Evolutionary conservation across 2,888 invertebrate species (phyloP), one percentile per base, ranked within the genome.

Genomic region (Notodonta dromedarius): DNA sequence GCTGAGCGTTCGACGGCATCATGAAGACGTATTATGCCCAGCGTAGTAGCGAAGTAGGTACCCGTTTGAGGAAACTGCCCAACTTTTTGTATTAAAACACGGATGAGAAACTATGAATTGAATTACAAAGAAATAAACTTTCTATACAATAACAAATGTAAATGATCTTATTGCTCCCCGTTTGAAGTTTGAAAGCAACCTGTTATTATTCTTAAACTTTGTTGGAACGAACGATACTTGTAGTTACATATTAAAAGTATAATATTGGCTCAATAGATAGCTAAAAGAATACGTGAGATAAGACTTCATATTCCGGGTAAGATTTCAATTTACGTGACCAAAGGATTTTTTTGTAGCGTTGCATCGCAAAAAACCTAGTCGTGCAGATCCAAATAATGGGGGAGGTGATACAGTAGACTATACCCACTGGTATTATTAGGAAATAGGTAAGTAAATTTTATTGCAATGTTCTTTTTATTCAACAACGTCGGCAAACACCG

Each of bases 11-110:
- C 75, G 77, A 82, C 73, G 68, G 72, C 67, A 69, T 79, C 78
- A 81, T 85, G 81, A 83, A 82, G 83, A 85, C 75, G 77, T 83
- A 82, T 84, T 80, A 83, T 80, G 74, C 70, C 78, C 14, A 54
- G 14, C 32, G 9, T 54, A 46, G n/a, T 39, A 54, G 39, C 39
- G 14, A 39, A 54, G 54, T 24, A 24, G 24, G 24, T 39, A 54
- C 54, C 24, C 39, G 35, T 39, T 24, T 14, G 11, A 50, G 16
- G 14, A 53, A 32, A 54, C 54, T 65, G 59, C 67, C 14, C 44
- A 54, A 39, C 61, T 58, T 57, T 58, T 58, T 48, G 14, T 60
- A 62, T 60, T 58, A 56, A 56, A 64, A 48, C 58, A 65, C 59
- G 44, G 63, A 65, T 66, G 71, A 69, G 72, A 74, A 71, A 77